phyloP scores from a whole-genome alignment of 37 sponge, comb jelly and placozoan species.

The Beroe ovata region DNA sequence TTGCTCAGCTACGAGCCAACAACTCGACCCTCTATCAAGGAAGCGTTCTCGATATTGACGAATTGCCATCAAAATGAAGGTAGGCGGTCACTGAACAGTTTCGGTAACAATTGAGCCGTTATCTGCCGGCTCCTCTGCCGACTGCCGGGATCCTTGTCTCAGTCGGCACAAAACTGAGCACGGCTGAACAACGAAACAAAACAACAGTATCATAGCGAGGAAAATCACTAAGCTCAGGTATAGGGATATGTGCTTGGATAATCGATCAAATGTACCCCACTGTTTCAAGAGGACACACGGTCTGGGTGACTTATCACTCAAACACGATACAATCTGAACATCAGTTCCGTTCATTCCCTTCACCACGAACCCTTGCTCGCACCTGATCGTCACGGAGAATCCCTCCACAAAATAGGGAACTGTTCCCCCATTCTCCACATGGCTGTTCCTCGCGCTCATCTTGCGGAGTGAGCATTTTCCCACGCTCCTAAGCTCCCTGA shows the following conservation, averaged over 20 bases:
- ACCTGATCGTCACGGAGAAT: background rate
- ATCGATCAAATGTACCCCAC: background rate
- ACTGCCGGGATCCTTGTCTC: no score
- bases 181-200: background rate
- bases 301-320: background rate
- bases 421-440: background rate
- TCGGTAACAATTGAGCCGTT: no score
- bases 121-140: no score
- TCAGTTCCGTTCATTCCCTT: background rate
- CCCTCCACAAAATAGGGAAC: background rate
- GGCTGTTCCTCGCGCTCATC: background rate
- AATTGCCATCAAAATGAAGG: slow-evolving; percentile 48
- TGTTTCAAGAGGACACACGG: background rate
- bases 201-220: background rate
- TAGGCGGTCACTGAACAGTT: no score
- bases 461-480: background rate
- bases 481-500: background rate
- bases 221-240: background rate
- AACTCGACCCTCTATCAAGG: slow-evolving; percentile 42
- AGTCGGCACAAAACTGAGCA: no score
- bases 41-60: slow-evolving; percentile 39
- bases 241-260: background rate
- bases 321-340: background rate
- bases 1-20: slow-evolving; percentile 55
- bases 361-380: background rate